A percentile compares a stretch with the other conserved stretches of the same genome.
Evolutionary conservation across 2,888 invertebrate genomes (phyloP).

Genomic region (Rotaria macrura): DNA sequence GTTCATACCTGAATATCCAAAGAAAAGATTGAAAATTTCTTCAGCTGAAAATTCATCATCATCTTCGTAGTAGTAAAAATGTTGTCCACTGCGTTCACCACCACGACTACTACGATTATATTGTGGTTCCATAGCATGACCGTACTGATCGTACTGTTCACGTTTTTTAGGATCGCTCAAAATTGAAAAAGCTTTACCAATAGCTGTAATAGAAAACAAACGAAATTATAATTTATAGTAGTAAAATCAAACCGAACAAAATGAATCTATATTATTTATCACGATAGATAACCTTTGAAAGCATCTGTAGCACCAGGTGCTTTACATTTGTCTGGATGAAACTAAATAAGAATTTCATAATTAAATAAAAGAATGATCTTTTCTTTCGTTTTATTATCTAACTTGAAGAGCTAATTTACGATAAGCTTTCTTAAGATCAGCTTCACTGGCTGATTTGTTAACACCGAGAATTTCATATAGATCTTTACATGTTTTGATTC

Average conservation of each 20-base stretch:
- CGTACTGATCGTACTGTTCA: conserved; percentile 81
- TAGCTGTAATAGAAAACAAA: conserved; percentile 52
- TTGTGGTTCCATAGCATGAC: conserved; percentile 46
- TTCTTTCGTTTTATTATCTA: conserved; percentile 39
- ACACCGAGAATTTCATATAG: conserved; percentile 86
- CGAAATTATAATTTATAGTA: no score
- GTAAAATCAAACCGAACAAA: neutral
- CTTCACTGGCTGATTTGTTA: conserved; percentile 72
- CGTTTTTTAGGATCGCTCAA: conserved; percentile 82
- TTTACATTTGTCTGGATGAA: conserved; percentile 94
- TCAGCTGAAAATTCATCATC: conserved; percentile 76
- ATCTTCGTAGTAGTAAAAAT: conserved; percentile 39
- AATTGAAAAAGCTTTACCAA: conserved; percentile 88
- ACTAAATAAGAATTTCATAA: conserved; percentile 61
- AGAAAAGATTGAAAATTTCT: conserved; percentile 97
- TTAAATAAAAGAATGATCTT: conserved; percentile 63
- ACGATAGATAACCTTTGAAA: conserved; percentile 62
- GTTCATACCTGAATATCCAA: conserved; percentile 56
- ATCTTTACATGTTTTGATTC: conserved; percentile 61
- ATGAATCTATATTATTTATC: conserved; percentile 38
- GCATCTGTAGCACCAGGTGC: conserved; percentile 90
- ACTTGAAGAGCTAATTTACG: conserved; percentile 42
- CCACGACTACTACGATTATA: neutral
- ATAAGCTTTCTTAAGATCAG: conserved; percentile 75
- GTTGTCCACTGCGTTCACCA: conserved; percentile 33